These are phyloP conservation scores for Diplosoma virens DNA, from an alignment of 23 tunicate species.

Conservation along the genomic window DNA sequence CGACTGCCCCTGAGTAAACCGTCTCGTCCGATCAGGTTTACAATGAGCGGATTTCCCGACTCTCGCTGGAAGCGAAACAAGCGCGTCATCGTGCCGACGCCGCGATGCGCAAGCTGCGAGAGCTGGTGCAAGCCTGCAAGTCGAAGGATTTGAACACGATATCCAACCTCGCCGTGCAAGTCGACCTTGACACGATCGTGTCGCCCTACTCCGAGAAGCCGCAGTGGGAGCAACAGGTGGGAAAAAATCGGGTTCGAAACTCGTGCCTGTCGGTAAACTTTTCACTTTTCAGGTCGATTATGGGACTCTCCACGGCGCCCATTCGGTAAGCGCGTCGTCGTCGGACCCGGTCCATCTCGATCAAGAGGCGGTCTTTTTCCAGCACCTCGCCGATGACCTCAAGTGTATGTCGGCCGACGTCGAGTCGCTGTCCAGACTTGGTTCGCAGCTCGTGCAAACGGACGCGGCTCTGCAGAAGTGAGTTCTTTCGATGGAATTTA, in stretches of 20 bases:
- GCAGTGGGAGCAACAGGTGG: constrained; percentile 87
- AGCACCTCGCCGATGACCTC: constrained; percentile 58
- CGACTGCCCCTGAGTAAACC: too few relatives aligned
- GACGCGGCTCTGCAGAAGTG: constrained; percentile 54
- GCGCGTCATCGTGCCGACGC: constrained; percentile 89
- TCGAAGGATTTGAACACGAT: constrained; percentile 72
- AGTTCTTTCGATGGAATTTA: too few relatives aligned
- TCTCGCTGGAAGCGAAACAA: constrained; percentile 81
- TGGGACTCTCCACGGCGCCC: constrained; percentile 88
- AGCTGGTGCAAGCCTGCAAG: constrained; percentile 84
- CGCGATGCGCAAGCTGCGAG: constrained; percentile 59
- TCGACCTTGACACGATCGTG: constrained; percentile 70
- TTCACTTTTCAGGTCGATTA: constrained; percentile 65
- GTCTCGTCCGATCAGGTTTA: constrained; percentile 49
- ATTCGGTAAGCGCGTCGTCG: constrained; percentile 39
- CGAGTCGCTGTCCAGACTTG: constrained; percentile 48
- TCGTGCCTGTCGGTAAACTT: too few relatives aligned
- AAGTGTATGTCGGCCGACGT: constrained; percentile 74
- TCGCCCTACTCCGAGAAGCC: constrained; percentile 67
- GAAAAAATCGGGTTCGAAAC: too few relatives aligned
- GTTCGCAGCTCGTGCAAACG: constrained; percentile 37
- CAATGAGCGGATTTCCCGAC: constrained; percentile 83
- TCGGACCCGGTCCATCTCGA: constrained; percentile 43
- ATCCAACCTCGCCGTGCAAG: constrained; percentile 79
- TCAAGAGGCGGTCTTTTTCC: constrained; percentile 74